Conservation (phyloP, 92 coral and sea anemone species). For the Palythoa grandis region DNA sequence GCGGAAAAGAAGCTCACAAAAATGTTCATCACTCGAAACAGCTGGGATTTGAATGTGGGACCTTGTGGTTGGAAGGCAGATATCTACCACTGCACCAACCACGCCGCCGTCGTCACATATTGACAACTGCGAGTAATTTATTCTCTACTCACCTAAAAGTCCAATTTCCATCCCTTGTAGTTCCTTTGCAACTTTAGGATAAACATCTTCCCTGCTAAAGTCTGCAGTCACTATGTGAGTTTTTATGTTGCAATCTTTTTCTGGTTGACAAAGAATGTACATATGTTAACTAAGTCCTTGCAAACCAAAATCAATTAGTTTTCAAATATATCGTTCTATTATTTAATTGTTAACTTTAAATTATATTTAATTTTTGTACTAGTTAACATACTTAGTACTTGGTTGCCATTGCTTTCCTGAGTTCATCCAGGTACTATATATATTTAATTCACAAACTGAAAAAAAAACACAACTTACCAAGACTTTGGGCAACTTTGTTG, state of each 20-base stretch:
- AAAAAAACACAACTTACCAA: slow-evolving; percentile 60
- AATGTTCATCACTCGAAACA: too few species aligned
- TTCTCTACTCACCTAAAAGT: slow-evolving; percentile 66
- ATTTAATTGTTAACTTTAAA: too few species aligned
- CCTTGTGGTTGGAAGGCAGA: too few species aligned
- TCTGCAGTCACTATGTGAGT: slow-evolving; percentile 69
- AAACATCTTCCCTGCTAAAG: slow-evolving; percentile 74
- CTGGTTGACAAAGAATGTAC: slow-evolving; percentile 32
- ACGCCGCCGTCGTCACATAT: too few species aligned
- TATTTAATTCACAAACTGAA: neutral
- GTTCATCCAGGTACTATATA: too few species aligned
- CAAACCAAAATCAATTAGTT: neutral
- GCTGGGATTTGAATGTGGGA: too few species aligned
- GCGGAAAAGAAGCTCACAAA: too few species aligned
- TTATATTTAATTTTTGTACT: too few species aligned
- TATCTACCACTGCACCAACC: too few species aligned
- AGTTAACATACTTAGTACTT: too few species aligned
- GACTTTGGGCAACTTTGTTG: slow-evolving; percentile 66
- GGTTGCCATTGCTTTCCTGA: too few species aligned
- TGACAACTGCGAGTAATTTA: neutral
- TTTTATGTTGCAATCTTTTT: slow-evolving; percentile 61
- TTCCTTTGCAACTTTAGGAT: slow-evolving; percentile 62
- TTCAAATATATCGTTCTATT: too few species aligned
- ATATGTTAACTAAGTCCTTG: neutral
- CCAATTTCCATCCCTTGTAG: slow-evolving; percentile 77